Percentiles rank a stretch among this genome's conserved stretches.
Conservation (phyloP, 2,888 invertebrate genomes). For the Aspidiotus rigidus region DNA sequence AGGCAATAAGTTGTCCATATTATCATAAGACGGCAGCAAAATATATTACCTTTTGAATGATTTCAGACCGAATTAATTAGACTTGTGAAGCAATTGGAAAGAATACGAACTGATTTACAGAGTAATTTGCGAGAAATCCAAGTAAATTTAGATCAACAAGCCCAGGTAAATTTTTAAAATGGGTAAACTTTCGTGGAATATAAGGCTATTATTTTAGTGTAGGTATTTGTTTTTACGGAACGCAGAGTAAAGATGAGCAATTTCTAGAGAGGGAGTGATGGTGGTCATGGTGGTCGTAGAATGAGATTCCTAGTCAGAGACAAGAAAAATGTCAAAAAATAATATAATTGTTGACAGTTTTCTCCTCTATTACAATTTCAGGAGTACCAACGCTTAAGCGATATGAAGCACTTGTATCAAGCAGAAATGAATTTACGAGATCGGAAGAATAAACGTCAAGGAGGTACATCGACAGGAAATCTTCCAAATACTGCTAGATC, state of each 20-base stretch:
- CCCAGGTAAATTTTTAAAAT: slow-evolving; percentile 8
- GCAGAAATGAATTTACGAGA: slow-evolving; percentile 23
- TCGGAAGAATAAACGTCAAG: slow-evolving; percentile 17
- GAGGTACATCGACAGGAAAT: no score
- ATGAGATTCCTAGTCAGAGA: neutral
- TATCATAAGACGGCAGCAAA: neutral
- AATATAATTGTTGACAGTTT: no score
- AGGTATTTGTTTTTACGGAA: no score
- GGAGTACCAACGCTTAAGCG: slow-evolving; percentile 11
- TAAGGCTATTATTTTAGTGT: no score
- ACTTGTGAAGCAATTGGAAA: slow-evolving; percentile 39
- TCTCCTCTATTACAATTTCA: neutral
- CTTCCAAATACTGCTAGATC: no score
- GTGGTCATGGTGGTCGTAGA: neutral
- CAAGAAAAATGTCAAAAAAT: no score
- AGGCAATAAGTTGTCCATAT: no score
- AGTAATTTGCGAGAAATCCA: slow-evolving; percentile 38
- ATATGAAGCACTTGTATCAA: slow-evolving; percentile 17
- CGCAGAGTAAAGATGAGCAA: no score
- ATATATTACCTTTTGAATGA: slow-evolving; percentile 1
- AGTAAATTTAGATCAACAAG: slow-evolving; percentile 37
- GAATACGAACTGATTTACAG: slow-evolving; percentile 38
- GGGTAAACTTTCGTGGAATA: neutral
- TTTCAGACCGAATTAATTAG: slow-evolving; percentile 38
- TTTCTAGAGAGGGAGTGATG: no score